Evolutionary conservation across 2,888 invertebrate genomes (phyloP).

Genomic region (Polydrusus pterygomalis): DNA sequence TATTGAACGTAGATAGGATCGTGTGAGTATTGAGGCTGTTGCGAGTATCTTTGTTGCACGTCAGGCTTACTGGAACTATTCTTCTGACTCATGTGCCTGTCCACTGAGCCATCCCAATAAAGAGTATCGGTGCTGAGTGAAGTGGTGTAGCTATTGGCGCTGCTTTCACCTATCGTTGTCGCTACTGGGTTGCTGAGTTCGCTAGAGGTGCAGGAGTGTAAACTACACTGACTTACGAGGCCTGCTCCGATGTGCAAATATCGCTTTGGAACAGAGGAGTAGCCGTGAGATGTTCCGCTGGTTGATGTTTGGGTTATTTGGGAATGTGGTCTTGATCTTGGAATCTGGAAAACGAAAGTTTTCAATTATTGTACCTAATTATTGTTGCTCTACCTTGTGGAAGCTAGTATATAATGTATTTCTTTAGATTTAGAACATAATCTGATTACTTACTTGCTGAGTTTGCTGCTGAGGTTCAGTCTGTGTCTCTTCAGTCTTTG

Average conservation of each 20-base stretch:
- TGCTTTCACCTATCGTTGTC: slow-evolving; percentile 78
- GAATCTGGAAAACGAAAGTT: slow-evolving; percentile 26
- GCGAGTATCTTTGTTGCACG: slow-evolving; percentile 68
- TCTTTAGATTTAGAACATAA: too few species aligned
- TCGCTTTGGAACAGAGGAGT: slow-evolving; percentile 68
- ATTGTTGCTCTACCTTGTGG: too few species aligned
- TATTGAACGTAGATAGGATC: slow-evolving; percentile 73
- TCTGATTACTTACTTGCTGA: slow-evolving; percentile 51
- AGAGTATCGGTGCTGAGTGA: slow-evolving; percentile 91
- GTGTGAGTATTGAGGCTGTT: slow-evolving; percentile 63
- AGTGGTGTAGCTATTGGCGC: slow-evolving; percentile 87
- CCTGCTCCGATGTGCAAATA: slow-evolving; percentile 81
- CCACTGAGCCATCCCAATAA: slow-evolving; percentile 82
- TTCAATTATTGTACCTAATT: too few species aligned
- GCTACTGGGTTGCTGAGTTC: slow-evolving; percentile 79
- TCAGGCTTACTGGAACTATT: slow-evolving; percentile 72
- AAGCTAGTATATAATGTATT: too few species aligned
- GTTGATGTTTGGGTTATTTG: slow-evolving; percentile 64
- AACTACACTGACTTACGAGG: slow-evolving; percentile 85
- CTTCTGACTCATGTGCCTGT: slow-evolving; percentile 71
- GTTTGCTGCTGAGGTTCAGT: slow-evolving; percentile 72
- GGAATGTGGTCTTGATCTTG: slow-evolving; percentile 67
- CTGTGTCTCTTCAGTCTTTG: slow-evolving; percentile 71
- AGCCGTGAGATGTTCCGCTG: slow-evolving; percentile 56
- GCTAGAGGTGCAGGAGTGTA: slow-evolving; percentile 89